Percentiles rank a stretch among this genome's conserved stretches.
Conservation (phyloP, 2,888 invertebrate genomes). For the Tillus elongatus region DNA sequence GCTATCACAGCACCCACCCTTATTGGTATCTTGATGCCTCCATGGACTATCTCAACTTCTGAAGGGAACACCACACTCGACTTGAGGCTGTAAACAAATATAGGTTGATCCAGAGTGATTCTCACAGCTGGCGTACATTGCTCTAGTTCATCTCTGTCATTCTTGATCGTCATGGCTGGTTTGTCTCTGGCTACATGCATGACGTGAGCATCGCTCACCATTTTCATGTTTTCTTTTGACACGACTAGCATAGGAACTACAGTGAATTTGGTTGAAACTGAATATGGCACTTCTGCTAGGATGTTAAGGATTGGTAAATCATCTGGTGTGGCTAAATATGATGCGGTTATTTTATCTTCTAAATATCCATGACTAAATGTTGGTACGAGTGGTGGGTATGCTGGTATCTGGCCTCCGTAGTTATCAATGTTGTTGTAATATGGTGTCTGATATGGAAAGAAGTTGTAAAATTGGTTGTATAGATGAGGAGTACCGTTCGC, state of each 20-base stretch:
- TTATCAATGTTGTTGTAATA: neutral
- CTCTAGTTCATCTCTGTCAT: conserved; percentile 28
- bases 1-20: conserved; percentile 42
- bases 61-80: conserved; percentile 40
- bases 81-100: conserved; percentile 37
- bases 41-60: conserved; percentile 37
- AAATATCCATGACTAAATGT: neutral
- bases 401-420: neutral
- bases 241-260: conserved; percentile 37
- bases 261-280: conserved; percentile 33
- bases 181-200: conserved; percentile 35
- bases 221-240: conserved; percentile 33
- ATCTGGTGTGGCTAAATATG: neutral
- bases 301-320: conserved; percentile 31
- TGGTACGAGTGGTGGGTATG: neutral
- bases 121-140: conserved; percentile 42
- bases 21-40: conserved; percentile 38
- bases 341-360: neutral
- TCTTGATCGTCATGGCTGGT: conserved; percentile 38
- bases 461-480: conserved; percentile 7
- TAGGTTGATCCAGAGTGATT: conserved; percentile 38
- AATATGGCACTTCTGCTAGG: conserved; percentile 34
- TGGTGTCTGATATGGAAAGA: neutral
- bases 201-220: conserved; percentile 37
- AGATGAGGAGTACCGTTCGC: too few species aligned